A percentile compares a stretch with the other conserved stretches of the same genome.
These are phyloP conservation scores for Ametastegia equiseti DNA, from an alignment of 2,888 invertebrate genomes.

Conservation along the genomic window DNA sequence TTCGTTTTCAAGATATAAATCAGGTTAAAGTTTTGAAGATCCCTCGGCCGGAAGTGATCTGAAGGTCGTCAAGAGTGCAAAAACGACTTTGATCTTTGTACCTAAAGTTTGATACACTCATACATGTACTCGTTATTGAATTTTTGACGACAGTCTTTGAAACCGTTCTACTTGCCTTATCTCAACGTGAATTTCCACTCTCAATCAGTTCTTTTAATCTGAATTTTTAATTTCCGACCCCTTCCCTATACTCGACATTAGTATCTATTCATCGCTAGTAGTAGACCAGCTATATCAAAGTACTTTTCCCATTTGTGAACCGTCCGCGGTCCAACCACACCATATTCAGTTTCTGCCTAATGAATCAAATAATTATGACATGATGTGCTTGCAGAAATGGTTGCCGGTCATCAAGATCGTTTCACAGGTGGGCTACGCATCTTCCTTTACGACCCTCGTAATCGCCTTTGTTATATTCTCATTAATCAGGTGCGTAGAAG, in stretches of 20 bases:
- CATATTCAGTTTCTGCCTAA: neutral
- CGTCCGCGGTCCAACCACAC: neutral
- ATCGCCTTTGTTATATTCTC: constrained; percentile 78
- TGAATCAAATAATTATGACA: neutral
- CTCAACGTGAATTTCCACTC: neutral
- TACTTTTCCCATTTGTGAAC: neutral
- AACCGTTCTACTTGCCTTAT: neutral
- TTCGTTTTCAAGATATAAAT: neutral
- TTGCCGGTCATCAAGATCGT: constrained; percentile 77
- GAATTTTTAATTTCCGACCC: too few relatives aligned
- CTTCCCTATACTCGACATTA: too few relatives aligned
- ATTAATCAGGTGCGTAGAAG: constrained; percentile 75
- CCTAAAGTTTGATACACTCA: neutral
- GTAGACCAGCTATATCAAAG: neutral
- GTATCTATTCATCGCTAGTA: too few relatives aligned
- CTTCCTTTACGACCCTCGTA: constrained; percentile 77
- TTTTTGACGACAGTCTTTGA: neutral
- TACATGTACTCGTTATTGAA: neutral
- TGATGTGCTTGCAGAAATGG: constrained; percentile 73
- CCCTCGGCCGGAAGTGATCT: neutral
- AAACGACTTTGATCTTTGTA: neutral
- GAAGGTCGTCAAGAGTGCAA: neutral
- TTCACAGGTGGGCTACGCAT: constrained; percentile 78
- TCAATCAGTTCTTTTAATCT: too few relatives aligned
- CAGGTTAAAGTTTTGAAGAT: neutral